These are phyloP conservation scores for Diglossa cyanea DNA, from an alignment of 2,797 vertebrate genomes.

Conservation along the genomic window DNA sequence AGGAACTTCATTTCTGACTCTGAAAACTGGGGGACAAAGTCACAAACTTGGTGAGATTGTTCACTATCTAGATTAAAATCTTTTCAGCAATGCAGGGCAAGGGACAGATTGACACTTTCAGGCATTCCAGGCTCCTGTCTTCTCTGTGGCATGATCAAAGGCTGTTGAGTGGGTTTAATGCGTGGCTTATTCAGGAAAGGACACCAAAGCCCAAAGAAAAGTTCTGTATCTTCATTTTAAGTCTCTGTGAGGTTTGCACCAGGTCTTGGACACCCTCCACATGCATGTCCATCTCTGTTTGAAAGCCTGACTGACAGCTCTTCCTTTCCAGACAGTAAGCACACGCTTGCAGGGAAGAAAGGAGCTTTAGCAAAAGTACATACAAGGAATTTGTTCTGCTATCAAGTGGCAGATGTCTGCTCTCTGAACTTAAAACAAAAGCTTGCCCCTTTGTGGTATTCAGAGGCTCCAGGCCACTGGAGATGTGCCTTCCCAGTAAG, in stretches of 20 bases:
- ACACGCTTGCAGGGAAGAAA: background rate
- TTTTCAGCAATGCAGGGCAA: background rate
- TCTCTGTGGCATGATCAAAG: background rate
- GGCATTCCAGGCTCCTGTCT: rapidly evolving
- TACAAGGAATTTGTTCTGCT: slow-evolving; percentile 10
- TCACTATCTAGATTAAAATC: background rate
- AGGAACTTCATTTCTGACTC: background rate
- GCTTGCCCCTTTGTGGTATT: background rate
- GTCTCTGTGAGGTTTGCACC: background rate
- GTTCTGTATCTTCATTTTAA: background rate
- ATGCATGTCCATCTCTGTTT: background rate
- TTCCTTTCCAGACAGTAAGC: background rate
- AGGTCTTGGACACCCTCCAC: background rate
- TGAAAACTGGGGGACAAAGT: background rate
- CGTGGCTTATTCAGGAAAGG: background rate
- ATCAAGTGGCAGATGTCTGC: background rate
- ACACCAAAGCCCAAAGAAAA: background rate
- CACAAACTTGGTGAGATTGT: background rate
- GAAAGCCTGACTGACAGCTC: background rate
- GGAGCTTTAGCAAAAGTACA: background rate
- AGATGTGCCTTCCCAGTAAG: background rate
- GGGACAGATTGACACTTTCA: background rate
- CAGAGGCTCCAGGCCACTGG: background rate
- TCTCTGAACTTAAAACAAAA: background rate
- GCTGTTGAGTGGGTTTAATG: background rate